Evolutionary conservation across 2,797 vertebrate species (phyloP).

Genomic region (Mormyrops boulengeri): DNA sequence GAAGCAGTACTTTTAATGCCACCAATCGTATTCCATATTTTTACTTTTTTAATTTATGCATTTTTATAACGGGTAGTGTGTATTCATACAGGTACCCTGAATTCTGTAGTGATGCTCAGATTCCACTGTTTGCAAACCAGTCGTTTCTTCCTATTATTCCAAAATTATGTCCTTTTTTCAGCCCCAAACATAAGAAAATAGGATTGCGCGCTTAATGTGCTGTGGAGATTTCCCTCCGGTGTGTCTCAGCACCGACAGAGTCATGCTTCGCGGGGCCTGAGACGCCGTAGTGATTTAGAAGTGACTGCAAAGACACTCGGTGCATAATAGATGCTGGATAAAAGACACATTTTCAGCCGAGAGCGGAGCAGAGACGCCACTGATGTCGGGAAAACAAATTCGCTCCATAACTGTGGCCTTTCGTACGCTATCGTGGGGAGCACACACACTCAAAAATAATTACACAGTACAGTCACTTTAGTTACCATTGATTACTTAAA

Average conservation of each 20-base stretch:
- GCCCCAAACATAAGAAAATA: background rate
- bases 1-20: background rate
- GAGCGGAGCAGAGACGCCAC: background rate
- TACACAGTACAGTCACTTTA: background rate
- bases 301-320: background rate
- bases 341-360: background rate
- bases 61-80: background rate
- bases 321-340: conserved; percentile 10
- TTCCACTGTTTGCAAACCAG: background rate
- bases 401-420: background rate
- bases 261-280: background rate
- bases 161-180: background rate
- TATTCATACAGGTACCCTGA: background rate
- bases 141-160: background rate
- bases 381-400: background rate
- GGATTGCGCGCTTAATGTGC: background rate
- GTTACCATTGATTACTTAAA: background rate
- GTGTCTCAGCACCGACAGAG: background rate
- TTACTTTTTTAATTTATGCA: background rate
- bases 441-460: background rate
- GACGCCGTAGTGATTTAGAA: background rate
- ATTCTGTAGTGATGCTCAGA: background rate
- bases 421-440: background rate
- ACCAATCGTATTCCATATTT: background rate
- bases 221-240: background rate